phyloP scores from a whole-genome alignment of 2,113 vertebrate genomes.

The Chascanopsetta lugubris region DNA sequence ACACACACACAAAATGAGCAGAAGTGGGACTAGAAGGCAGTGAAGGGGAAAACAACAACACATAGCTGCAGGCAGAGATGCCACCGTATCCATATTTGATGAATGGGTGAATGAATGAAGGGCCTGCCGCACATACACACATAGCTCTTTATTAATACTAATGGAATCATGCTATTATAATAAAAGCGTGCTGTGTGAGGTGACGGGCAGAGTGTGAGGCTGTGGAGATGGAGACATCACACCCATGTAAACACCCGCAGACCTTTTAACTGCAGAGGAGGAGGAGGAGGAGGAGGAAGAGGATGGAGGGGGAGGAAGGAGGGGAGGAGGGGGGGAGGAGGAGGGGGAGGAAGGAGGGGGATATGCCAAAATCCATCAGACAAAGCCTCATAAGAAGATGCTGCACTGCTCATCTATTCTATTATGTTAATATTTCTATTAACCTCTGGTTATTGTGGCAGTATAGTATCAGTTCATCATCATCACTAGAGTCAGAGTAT shows the following conservation, averaged over 20 bases:
- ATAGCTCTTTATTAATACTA: conserved; percentile 69
- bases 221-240: conserved; percentile 62
- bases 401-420: no score
- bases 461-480: no score
- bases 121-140: conserved; percentile 39
- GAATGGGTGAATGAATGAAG: conserved; percentile 66
- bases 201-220: conserved; percentile 60
- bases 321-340: no score
- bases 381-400: no score
- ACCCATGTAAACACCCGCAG: conserved; percentile 70
- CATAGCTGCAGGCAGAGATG: conserved; percentile 64
- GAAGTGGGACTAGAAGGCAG: conserved; percentile 47
- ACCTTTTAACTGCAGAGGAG: conserved; percentile 62
- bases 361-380: no score
- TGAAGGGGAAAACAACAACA: conserved; percentile 77
- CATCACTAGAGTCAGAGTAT: no score
- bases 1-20: conserved; percentile 16
- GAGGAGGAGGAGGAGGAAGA: conserved; percentile 25
- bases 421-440: no score
- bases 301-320: no score
- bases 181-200: conserved; percentile 67
- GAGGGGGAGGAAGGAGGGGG: no score
- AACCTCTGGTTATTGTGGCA: no score
- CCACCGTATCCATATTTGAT: conserved; percentile 72
- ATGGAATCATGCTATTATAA: conserved; percentile 69